Evolutionary conservation across 2,797 vertebrate species (phyloP).

Genomic region (Valencia hispanica): DNA sequence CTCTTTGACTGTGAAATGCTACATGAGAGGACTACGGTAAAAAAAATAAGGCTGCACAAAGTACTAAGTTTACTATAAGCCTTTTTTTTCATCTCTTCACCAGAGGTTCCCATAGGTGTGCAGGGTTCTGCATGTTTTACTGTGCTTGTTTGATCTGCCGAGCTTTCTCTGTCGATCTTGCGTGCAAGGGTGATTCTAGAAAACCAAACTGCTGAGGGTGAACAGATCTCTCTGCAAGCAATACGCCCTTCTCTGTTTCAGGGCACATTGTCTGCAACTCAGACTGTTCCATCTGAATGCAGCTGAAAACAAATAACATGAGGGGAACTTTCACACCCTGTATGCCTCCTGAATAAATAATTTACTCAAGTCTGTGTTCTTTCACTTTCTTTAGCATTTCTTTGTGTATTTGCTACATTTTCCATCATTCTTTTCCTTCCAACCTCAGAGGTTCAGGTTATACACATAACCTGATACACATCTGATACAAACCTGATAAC

Average conservation of each 20-base stretch:
- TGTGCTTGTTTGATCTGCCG: neutral
- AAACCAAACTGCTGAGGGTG: conserved; percentile 54
- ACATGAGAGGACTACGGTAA: neutral
- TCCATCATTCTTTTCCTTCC: conserved; percentile 28
- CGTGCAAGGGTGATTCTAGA: conserved; percentile 54
- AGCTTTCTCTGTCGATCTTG: conserved; percentile 23
- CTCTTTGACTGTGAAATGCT: neutral
- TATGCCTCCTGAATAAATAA: conserved; percentile 45
- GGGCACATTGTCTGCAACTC: conserved; percentile 59
- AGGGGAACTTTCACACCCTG: conserved; percentile 67
- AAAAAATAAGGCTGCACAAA: neutral
- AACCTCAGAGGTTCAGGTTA: conserved; percentile 38
- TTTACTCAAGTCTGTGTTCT: conserved; percentile 20
- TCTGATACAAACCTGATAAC: too few relatives aligned
- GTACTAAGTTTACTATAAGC: neutral
- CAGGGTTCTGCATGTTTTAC: neutral
- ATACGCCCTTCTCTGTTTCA: conserved; percentile 44
- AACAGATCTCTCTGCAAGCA: conserved; percentile 65
- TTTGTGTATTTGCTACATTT: conserved; percentile 17
- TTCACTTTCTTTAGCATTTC: conserved; percentile 19
- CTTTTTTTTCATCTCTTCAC: neutral
- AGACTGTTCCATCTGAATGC: conserved; percentile 62
- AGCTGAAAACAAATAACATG: conserved; percentile 68
- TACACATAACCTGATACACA: too few relatives aligned
- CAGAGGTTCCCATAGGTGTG: neutral